These are phyloP conservation scores for Naja naja DNA, from an alignment of 2,113 vertebrate genomes.

Conservation along the genomic window DNA sequence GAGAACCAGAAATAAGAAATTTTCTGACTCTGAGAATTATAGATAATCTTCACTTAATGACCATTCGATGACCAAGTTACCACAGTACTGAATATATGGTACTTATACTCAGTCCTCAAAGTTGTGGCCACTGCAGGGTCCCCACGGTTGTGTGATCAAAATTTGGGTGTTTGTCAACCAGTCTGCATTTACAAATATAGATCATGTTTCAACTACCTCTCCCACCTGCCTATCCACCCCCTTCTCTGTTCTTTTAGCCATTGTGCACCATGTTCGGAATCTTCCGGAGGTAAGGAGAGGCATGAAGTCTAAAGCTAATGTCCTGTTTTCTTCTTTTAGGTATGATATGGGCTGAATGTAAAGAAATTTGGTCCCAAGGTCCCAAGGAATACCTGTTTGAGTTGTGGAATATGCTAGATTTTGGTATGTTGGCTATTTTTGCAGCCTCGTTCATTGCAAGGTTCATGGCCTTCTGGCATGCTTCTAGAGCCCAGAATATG, in stretches of 20 bases:
- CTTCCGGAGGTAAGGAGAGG: not conserved
- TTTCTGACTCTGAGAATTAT: not conserved
- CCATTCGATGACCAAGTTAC: not conserved
- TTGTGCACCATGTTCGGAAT: not conserved
- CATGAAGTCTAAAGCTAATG: slow-evolving; percentile 4
- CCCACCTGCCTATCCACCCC: not conserved
- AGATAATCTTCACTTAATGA: not conserved
- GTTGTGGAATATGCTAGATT: slow-evolving; percentile 96
- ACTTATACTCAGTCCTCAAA: not conserved
- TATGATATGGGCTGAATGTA: slow-evolving; percentile 96
- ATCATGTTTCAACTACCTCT: not conserved
- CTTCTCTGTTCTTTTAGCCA: not conserved
- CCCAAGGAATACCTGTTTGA: slow-evolving; percentile 93
- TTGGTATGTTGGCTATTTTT: slow-evolving; percentile 93
- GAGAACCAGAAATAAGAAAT: not conserved
- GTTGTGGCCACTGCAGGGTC: not conserved
- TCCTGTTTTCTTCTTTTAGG: slow-evolving; percentile 70
- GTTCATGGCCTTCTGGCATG: slow-evolving; percentile 96
- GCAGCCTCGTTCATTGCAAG: slow-evolving; percentile 91
- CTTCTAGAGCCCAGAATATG: slow-evolving; percentile 85
- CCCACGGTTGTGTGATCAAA: not conserved
- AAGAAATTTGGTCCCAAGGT: slow-evolving; percentile 92
- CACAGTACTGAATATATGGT: not conserved
- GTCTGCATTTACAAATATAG: not conserved
- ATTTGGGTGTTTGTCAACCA: not conserved